These are phyloP conservation scores for Gambusia holbrooki DNA, from an alignment of 2,113 vertebrate genomes.

Conservation along the genomic window DNA sequence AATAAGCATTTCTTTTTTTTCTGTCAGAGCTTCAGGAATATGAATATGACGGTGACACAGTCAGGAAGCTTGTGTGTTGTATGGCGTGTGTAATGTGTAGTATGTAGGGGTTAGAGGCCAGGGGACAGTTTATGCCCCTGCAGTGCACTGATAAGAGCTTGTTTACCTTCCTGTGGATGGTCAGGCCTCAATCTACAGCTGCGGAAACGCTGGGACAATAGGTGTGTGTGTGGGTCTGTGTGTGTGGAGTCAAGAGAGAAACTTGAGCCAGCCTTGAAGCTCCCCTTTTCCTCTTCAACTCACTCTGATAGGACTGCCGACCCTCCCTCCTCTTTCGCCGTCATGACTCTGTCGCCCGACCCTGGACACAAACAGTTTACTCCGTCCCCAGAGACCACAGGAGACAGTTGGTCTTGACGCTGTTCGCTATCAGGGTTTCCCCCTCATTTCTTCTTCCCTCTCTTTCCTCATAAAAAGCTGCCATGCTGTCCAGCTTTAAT, in stretches of 20 bases:
- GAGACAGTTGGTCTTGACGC: conserved; percentile 67
- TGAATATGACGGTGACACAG: conserved; percentile 58
- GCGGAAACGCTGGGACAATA: conserved; percentile 88
- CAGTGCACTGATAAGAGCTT: conserved; percentile 87
- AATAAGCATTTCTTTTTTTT: conserved; percentile 55
- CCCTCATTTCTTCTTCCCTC: conserved; percentile 27
- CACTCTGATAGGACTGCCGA: conserved; percentile 50
- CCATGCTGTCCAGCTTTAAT: conserved; percentile 14
- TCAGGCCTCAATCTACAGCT: conserved; percentile 77
- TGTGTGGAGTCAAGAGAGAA: conserved; percentile 50
- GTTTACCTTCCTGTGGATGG: conserved; percentile 94
- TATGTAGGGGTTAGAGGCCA: conserved; percentile 81
- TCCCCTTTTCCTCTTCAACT: conserved; percentile 54
- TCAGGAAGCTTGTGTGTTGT: conserved; percentile 61
- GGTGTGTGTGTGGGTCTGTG: conserved; percentile 70
- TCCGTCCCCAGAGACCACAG: conserved; percentile 53
- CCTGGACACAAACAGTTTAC: conserved; percentile 74
- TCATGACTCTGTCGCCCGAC: conserved; percentile 55
- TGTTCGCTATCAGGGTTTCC: conserved; percentile 60
- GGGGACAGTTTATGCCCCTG: conserved; percentile 83
- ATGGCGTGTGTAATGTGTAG: conserved; percentile 62
- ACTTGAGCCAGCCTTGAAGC: conserved; percentile 62
- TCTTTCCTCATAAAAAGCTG: conserved; percentile 23
- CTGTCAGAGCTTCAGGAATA: conserved; percentile 40
- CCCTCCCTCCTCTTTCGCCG: conserved; percentile 44